These are phyloP conservation scores for Danionella dracula DNA, from an alignment of 2,797 vertebrate species.

Conservation along the genomic window DNA sequence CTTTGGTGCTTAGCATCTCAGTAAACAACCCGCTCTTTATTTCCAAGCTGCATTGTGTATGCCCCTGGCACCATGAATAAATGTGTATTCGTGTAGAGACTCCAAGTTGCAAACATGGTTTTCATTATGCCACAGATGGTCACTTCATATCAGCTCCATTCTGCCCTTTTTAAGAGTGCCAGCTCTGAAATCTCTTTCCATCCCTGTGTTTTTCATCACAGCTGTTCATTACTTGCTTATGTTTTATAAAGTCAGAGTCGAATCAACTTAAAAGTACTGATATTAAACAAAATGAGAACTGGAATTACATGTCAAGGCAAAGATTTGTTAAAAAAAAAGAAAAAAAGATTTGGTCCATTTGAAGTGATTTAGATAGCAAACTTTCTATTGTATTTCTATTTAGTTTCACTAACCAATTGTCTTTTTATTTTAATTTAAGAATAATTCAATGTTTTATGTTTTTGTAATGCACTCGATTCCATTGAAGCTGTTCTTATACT, in stretches of 20 bases:
- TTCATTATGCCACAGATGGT: conserved; percentile 27
- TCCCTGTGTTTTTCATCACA: conserved; percentile 8
- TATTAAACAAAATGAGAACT: neutral
- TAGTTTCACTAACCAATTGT: no score
- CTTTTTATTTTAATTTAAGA: no score
- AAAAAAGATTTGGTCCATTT: no score
- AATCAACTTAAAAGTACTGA: neutral
- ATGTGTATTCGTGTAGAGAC: conserved; percentile 1
- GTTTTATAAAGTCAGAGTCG: neutral
- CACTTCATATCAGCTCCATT: conserved; percentile 14
- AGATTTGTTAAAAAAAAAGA: no score
- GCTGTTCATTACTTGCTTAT: neutral
- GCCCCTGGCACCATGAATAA: conserved; percentile 3
- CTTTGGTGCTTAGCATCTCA: neutral
- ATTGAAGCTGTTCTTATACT: no score
- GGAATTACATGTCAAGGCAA: neutral
- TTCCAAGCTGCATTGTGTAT: neutral
- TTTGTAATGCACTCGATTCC: no score
- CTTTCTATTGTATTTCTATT: no score
- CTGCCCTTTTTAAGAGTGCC: neutral
- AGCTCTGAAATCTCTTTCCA: conserved; percentile 7
- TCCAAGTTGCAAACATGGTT: conserved; percentile 4
- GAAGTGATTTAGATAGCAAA: no score
- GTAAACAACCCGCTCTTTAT: conserved; percentile 11
- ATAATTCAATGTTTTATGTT: no score